Conservation (phyloP, 2,797 vertebrate species). For the Pangasius macronema region DNA sequence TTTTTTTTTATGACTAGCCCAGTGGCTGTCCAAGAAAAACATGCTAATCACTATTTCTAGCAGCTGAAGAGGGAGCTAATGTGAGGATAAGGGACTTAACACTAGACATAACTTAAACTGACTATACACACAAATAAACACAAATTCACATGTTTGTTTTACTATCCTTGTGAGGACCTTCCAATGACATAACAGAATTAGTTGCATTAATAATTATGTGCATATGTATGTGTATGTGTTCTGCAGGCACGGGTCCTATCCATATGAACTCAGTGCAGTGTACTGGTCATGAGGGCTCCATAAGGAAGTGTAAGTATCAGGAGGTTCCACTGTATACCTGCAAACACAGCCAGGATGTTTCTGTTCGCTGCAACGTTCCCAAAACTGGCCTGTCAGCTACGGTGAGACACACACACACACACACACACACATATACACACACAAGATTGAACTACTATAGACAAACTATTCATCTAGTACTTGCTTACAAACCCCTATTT, state of each 20-base stretch:
- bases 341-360: slow-evolving; percentile 84
- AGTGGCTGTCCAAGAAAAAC: slow-evolving; percentile 44
- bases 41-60: slow-evolving; percentile 44
- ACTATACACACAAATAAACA: slow-evolving; percentile 7
- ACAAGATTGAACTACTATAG: neutral
- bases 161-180: neutral
- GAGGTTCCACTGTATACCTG: slow-evolving; percentile 78
- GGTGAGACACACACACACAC: slow-evolving; percentile 68
- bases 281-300: slow-evolving; percentile 78
- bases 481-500: neutral
- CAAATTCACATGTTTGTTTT: neutral
- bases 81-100: neutral
- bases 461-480: neutral
- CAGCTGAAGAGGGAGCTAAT: slow-evolving; percentile 20
- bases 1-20: slow-evolving; percentile 44
- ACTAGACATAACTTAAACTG: neutral
- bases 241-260: slow-evolving; percentile 88
- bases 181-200: neutral
- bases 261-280: slow-evolving; percentile 90
- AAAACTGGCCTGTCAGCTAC: slow-evolving; percentile 76
- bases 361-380: slow-evolving; percentile 88
- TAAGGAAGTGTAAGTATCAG: slow-evolving; percentile 81
- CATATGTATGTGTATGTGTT: slow-evolving; percentile 26
- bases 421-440: neutral
- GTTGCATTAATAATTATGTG: neutral